Evolutionary conservation across 2,888 invertebrate species (phyloP), one percentile per base, ranked within the genome.

Genomic region (Crossocerus cetratus): DNA sequence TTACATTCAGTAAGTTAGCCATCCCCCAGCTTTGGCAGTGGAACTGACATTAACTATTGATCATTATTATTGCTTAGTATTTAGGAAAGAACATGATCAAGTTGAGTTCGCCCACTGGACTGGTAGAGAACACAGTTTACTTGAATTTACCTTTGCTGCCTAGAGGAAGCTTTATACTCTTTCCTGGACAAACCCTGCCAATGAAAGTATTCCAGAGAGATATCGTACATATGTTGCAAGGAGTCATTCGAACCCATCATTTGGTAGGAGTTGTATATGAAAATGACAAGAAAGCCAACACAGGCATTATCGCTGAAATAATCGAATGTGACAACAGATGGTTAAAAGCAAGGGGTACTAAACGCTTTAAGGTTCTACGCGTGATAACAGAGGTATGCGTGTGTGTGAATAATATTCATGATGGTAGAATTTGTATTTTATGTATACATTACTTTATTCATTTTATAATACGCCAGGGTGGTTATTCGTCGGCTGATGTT

Each of bases 111-210:
- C 91, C 94, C n/a, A 93, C 93, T 43, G 91, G 11, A 8, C 32
- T 94, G 71, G 88, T 94, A 59, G 94, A 94, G 77, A 91, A 92
- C 55, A 92, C 91, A 53, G 90, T 91, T 68, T 86, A 90, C 16
- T 90, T 92, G 66, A 90, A 91, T 21, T 87, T 95, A 71, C 93
- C 94, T 3, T 86, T 95, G 59, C 90, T 94, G 44, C 89, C 92
- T 57, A 91, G 93, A 71, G 92, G 93, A 54, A 91, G 93, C 58
- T 91, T 96, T 61, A 92, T 96, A 23, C 88, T 94, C 16, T 94
- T 96, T 78, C 96, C 97, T 5, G 96, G 96, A 1, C 96, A 96
- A 90, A 95, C 94, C 0, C 89, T 97, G 22, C 96, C 96, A 0
- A 92, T 97, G 76, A 93, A 94, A 54, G 91, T 94, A 2, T 91